These are phyloP conservation scores for Sebastes diaconus DNA, from an alignment of 2,797 vertebrate genomes.

Conservation along the genomic window DNA sequence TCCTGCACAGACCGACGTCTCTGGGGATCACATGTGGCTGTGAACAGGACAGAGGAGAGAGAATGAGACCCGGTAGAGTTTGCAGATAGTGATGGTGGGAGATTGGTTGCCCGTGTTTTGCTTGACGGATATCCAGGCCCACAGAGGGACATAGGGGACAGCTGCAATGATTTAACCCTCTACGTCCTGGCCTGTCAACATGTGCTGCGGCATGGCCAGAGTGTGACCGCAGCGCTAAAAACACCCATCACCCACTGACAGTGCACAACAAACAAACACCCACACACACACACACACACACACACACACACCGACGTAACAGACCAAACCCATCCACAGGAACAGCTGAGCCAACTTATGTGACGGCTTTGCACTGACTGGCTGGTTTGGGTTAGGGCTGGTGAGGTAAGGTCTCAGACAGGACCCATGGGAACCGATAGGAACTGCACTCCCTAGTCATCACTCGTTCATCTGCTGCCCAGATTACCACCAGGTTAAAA, in stretches of 20 bases:
- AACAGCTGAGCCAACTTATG: slow-evolving; percentile 23
- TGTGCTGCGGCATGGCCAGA: slow-evolving; percentile 57
- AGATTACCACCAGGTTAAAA: background rate
- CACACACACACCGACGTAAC: background rate
- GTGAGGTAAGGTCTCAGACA: background rate
- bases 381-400: slow-evolving; percentile 52
- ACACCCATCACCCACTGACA: background rate
- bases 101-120: background rate
- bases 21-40: slow-evolving; percentile 91
- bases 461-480: background rate
- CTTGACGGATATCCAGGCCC: slow-evolving; percentile 39
- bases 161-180: slow-evolving; percentile 84
- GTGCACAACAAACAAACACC: slow-evolving; percentile 14
- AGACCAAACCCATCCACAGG: slow-evolving; percentile 70
- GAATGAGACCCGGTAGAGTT: slow-evolving; percentile 68
- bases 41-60: slow-evolving; percentile 48
- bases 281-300: background rate
- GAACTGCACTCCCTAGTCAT: background rate
- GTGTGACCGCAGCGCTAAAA: slow-evolving; percentile 65
- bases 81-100: slow-evolving; percentile 6
- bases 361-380: slow-evolving; percentile 66
- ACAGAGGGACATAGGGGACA: slow-evolving; percentile 63
- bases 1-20: slow-evolving; percentile 97
- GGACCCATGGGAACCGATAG: background rate
- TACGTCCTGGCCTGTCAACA: slow-evolving; percentile 76